Evolutionary conservation across 2,113 vertebrate genomes (phyloP).

Genomic region (Amia ocellicauda): DNA sequence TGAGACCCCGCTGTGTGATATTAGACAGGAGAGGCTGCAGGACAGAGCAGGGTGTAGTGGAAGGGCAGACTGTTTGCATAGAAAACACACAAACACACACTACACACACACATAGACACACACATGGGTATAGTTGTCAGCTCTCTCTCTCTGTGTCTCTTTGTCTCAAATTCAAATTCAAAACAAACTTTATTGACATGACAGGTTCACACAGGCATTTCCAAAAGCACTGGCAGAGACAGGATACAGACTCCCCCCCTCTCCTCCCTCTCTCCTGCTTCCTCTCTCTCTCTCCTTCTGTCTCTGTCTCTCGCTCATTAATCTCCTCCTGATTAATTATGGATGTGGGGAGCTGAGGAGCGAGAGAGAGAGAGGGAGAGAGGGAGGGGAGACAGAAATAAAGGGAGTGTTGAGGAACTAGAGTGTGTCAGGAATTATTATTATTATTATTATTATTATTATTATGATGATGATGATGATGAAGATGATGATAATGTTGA

Average conservation of each 20-base stretch:
- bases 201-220: too few relatives aligned
- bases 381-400: too few relatives aligned
- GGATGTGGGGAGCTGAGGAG: background rate
- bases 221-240: too few relatives aligned
- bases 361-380: background rate
- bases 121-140: background rate
- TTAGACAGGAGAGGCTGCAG: too few relatives aligned
- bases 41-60: too few relatives aligned
- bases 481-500: too few relatives aligned
- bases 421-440: too few relatives aligned
- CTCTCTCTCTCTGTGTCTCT: background rate
- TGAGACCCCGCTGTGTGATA: too few relatives aligned
- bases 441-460: slow-evolving; percentile 1
- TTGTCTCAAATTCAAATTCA: background rate
- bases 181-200: too few relatives aligned
- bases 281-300: background rate
- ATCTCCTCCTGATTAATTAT: slow-evolving; percentile 11
- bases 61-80: background rate
- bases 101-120: too few relatives aligned
- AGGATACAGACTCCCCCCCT: background rate
- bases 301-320: background rate
- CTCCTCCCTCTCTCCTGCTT: background rate
- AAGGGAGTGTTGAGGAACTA: too few relatives aligned
- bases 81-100: background rate
- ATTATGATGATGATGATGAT: too few relatives aligned